Base-by-base conservation (phyloP, 2,888 invertebrate species). In the Elysia crispata region DNA sequence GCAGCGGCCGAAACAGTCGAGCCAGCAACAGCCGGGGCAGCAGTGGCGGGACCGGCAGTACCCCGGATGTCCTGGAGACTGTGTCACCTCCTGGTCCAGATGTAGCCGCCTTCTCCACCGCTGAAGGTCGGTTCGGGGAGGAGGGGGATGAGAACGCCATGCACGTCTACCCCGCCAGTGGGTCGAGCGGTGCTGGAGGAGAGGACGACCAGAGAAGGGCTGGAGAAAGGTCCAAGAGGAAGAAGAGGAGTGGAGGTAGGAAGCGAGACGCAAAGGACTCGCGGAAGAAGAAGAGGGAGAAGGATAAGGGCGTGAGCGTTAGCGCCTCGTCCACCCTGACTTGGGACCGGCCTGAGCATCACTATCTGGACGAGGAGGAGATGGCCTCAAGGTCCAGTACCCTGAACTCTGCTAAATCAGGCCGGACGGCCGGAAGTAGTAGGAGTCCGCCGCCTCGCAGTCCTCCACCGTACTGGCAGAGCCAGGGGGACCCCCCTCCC, bases 391-490 rank as follows among this genome's bases (percentile, higher is more conserved):
- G 70, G 50, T 73, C 25, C 25, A 79, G 54, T 60, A 75, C 75
- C 5, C 69, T 69, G 5, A 79, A 30, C 13, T 75, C 75, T 28
- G 62, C 49, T n/a, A 60, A 67, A 20, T 75, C 79, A 11, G 13
- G 33, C 5, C 60, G 79, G 41, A 11, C 41, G 41, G 41, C 25
- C 54, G 72, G 0, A 66, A 73, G 31, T 73, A 66, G 13, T 64
- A 57, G 33, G 41, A 54, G 23, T 41, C 72, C 60, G 15, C 75
- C 57, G 11, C 75, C 79, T 0, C 64, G 64, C 50, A 64, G 28
- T 23, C 79, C 79, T n/a, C 79, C 79, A 20, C 75, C 79, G 20
- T 79, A 79, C 60, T 79, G 79, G 79, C 69, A 66, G n/a, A 75
- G 75, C 1, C 67, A 75, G 49, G 57, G 67, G 6, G 81, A 83